A percentile compares a stretch with the other conserved stretches of the same genome.
These are phyloP conservation scores for Lindbergichthys nudifrons DNA, from an alignment of 2,797 vertebrate species.

Conservation along the genomic window DNA sequence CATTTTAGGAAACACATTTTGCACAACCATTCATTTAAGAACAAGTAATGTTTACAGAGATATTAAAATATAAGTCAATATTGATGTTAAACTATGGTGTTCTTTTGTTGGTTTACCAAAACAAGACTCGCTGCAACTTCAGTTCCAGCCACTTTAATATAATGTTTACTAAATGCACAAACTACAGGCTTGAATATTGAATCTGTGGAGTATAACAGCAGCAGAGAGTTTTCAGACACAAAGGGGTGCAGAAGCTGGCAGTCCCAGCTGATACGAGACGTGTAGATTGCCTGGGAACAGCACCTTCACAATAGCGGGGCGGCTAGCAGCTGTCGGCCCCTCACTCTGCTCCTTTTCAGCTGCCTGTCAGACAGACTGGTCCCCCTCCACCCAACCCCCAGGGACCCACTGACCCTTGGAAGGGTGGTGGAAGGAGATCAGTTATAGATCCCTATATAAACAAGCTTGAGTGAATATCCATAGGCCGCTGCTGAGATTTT, in stretches of 20 bases:
- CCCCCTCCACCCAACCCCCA: conserved; percentile 72
- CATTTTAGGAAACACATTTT: conserved; percentile 2
- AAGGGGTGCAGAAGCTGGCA: conserved; percentile 64
- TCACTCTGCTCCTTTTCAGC: conserved; percentile 73
- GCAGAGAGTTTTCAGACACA: conserved; percentile 74
- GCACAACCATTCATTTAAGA: not conserved
- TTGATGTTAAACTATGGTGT: not conserved
- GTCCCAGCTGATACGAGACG: conserved; percentile 69
- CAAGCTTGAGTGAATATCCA: conserved; percentile 50
- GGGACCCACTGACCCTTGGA: conserved; percentile 66
- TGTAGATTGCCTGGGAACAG: conserved; percentile 78
- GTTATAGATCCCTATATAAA: conserved; percentile 70
- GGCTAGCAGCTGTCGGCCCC: conserved; percentile 81
- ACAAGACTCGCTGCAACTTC: not conserved
- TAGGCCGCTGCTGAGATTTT: conserved; percentile 26
- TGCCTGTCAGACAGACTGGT: conserved; percentile 79
- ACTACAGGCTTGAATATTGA: not conserved
- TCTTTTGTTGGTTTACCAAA: not conserved
- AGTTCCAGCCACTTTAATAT: not conserved
- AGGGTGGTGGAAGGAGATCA: conserved; percentile 58
- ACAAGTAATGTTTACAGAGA: not conserved
- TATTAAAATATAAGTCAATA: not conserved
- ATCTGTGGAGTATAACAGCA: conserved; percentile 2
- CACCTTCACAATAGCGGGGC: conserved; percentile 74
- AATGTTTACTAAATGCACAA: not conserved